Evolutionary conservation across 2,113 vertebrate species (phyloP), one percentile per base, ranked within the genome.

Genomic region (Melanerpes formicivorus): DNA sequence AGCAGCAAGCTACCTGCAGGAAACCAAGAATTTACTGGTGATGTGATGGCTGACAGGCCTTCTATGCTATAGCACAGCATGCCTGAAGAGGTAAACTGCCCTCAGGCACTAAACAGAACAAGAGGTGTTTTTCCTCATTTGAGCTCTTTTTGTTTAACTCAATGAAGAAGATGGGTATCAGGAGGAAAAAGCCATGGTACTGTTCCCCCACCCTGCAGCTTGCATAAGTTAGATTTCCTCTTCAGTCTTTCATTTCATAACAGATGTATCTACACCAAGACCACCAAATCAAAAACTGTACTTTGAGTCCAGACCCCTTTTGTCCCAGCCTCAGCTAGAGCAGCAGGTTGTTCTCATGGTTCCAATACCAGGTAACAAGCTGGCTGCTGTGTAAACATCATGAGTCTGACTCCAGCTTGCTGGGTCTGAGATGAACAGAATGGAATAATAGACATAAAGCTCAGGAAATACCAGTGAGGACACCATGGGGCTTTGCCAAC

Each of bases 51-150:
- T 46, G 22, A 44, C 6, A 8, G 25, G n/a, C 22, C 37, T 26
- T 46, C 4, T 25, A 23, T 23, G 21, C 56, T 30, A 25, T 10
- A 56, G 40, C 17, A 30, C 1, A 1, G 13, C 8, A 16, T 27
- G 40, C 5, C 25, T 18, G 4, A 26, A 23, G 5, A 46, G 40
- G 23, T 30, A 58, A 52, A 34, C 23, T 46, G 21, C 9, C 8
- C 32, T 30, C 67, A 69, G 80, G 6, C 21, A 69, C 0, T 42
- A 40, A 69, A 3, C 12, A 64, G 6, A 80, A 6, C 11, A 71
- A 50, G 2, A 3, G 3, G 10, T 26, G 50, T 5, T 2, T 3
- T 3, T 0, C 4, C 40, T 6, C 12, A 66, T 8, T 15, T 46
- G 23, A 56, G 8, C 5, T 44, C 23, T 54, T 87, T 81, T 75